Conservation (phyloP, 2,797 vertebrate species). For the Amniataba percoides region DNA sequence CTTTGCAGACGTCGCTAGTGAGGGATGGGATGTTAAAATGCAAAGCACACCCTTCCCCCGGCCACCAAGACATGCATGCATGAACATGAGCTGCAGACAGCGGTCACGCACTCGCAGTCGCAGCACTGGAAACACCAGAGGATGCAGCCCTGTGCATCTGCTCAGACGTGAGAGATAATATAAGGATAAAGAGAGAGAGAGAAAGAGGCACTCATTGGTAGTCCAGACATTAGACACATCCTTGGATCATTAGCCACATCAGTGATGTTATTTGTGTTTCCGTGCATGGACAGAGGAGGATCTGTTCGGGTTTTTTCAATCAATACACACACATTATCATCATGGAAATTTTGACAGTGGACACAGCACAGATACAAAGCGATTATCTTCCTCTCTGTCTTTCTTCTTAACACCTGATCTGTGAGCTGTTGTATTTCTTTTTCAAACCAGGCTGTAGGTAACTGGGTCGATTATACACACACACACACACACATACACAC, state of each 20-base stretch:
- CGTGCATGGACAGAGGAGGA: not conserved
- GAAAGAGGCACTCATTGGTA: slow-evolving; percentile 12
- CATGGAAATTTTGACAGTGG: not conserved
- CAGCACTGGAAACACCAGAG: slow-evolving; percentile 9
- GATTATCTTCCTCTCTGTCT: not conserved
- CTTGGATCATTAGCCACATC: slow-evolving; percentile 38
- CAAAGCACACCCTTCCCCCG: slow-evolving; percentile 70
- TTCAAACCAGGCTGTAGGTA: slow-evolving; percentile 32
- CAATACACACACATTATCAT: not conserved
- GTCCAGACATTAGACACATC: slow-evolving; percentile 34
- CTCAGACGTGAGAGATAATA: slow-evolving; percentile 21
- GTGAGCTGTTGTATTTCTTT: slow-evolving; percentile 11
- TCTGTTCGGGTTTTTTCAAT: not conserved
- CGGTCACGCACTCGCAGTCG: slow-evolving; percentile 42
- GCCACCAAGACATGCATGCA: slow-evolving; percentile 68
- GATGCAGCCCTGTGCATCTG: slow-evolving; percentile 18
- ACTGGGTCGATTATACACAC: slow-evolving; percentile 38
- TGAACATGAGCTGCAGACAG: slow-evolving; percentile 67
- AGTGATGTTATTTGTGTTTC: slow-evolving; percentile 26
- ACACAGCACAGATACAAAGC: not conserved
- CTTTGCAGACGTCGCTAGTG: slow-evolving; percentile 27
- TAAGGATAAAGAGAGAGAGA: not conserved
- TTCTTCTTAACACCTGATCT: not conserved
- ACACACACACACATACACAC: slow-evolving; percentile 20
- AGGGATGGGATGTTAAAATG: slow-evolving; percentile 67